Percentiles rank a stretch among this genome's conserved stretches.
Evolutionary conservation across 2,888 invertebrate genomes (phyloP).

Genomic region (Lasioglossum zephyrum): DNA sequence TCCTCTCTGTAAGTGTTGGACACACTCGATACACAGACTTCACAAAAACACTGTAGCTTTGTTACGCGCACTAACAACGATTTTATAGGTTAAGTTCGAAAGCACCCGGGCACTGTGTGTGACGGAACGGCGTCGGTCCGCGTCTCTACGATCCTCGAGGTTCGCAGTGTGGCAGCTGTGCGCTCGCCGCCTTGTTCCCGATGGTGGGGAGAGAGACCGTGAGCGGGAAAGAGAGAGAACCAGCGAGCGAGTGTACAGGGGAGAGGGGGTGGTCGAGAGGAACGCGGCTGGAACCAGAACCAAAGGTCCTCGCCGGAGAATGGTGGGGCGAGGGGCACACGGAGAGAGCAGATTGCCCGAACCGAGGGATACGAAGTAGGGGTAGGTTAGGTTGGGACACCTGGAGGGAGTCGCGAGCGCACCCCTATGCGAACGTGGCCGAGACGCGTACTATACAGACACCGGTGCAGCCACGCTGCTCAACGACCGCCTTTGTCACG

Average conservation of each 20-base stretch:
- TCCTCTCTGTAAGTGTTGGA: neutral
- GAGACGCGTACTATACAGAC: conserved; percentile 57
- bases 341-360: conserved; percentile 48
- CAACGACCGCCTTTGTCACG: neutral
- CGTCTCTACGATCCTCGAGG: conserved; percentile 67
- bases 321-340: conserved; percentile 13
- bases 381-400: conserved; percentile 67
- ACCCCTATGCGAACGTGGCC: conserved; percentile 67
- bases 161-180: conserved; percentile 71
- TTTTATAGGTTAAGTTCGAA: conserved; percentile 63
- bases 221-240: neutral
- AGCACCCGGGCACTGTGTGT: conserved; percentile 21
- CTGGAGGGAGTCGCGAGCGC: conserved; percentile 66
- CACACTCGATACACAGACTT: neutral
- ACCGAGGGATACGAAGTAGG: conserved; percentile 65
- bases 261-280: conserved; percentile 22
- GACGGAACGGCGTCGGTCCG: conserved; percentile 64
- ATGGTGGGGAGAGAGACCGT: conserved; percentile 47
- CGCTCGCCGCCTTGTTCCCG: conserved; percentile 42
- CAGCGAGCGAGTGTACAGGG: conserved; percentile 10
- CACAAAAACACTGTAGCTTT: neutral
- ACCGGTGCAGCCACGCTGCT: conserved; percentile 33
- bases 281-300: conserved; percentile 33
- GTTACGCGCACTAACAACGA: neutral
- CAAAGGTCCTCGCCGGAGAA: conserved; percentile 28